Percentiles rank a stretch among this genome's conserved stretches.
These are phyloP conservation scores for Siniperca undulata DNA, from an alignment of 2,797 vertebrate genomes.

Conservation along the genomic window DNA sequence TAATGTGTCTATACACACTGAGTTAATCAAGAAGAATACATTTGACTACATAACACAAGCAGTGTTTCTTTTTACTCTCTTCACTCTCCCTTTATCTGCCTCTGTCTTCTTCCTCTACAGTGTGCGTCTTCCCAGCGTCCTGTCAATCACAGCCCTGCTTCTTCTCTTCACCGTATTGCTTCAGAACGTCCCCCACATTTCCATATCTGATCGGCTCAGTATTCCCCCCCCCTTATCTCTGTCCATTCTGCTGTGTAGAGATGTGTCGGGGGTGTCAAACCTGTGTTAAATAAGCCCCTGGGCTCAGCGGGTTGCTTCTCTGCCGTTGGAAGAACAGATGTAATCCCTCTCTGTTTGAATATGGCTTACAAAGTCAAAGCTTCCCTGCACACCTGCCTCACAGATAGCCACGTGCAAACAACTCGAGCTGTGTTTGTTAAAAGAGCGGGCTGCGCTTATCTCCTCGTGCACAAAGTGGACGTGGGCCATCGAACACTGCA, in stretches of 20 bases:
- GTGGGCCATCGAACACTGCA: constrained; percentile 2
- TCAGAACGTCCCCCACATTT: constrained; percentile 42
- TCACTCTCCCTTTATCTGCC: constrained; percentile 22
- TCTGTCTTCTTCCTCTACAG: neutral
- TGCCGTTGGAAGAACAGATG: constrained; percentile 69
- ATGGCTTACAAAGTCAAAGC: constrained; percentile 74
- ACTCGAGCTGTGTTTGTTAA: constrained; percentile 29
- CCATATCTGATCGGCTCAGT: constrained; percentile 67
- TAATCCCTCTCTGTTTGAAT: constrained; percentile 78
- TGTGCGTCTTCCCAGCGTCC: neutral
- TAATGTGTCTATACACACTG: neutral
- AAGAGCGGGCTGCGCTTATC: constrained; percentile 57
- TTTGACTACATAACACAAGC: neutral
- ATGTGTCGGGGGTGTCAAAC: constrained; percentile 54
- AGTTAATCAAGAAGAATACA: constrained; percentile 15
- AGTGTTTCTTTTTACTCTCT: neutral
- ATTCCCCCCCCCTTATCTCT: constrained; percentile 63
- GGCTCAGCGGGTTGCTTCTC: constrained; percentile 56
- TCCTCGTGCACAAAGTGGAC: constrained; percentile 61
- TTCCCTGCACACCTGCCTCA: constrained; percentile 57
- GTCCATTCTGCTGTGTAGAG: constrained; percentile 52
- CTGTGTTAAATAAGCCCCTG: constrained; percentile 61
- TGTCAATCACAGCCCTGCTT: constrained; percentile 41
- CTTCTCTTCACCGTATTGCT: constrained; percentile 13
- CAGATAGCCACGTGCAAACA: constrained; percentile 70